These are phyloP conservation scores for Cettia cetti DNA, from an alignment of 2,113 vertebrate genomes.

Conservation along the genomic window DNA sequence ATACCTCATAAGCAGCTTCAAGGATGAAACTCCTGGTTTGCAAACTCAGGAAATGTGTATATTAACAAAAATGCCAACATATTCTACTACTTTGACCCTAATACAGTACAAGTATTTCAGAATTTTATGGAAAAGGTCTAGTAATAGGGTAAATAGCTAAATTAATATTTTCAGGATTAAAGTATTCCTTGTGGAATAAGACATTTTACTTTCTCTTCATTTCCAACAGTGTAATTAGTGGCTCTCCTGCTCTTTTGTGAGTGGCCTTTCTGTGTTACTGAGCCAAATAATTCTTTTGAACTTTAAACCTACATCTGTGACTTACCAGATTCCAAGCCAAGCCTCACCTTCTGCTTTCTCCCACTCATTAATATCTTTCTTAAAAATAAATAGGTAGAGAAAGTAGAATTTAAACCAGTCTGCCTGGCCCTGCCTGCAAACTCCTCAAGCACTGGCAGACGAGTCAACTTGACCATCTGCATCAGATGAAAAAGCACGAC, in stretches of 20 bases:
- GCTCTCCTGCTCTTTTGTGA: not conserved
- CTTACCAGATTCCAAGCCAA: not conserved
- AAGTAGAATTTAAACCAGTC: not conserved
- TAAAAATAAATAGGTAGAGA: not conserved
- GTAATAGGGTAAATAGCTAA: not conserved
- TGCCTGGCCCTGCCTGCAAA: not conserved
- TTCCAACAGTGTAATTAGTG: not conserved
- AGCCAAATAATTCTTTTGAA: not conserved
- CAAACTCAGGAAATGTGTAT: not conserved
- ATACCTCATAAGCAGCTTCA: not conserved
- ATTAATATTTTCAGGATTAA: not conserved
- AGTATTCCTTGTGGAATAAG: not conserved
- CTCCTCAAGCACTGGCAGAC: not conserved
- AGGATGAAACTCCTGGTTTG: not conserved
- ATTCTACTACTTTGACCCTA: not conserved
- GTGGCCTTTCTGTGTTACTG: not conserved
- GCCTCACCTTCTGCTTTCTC: not conserved
- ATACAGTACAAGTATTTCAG: not conserved
- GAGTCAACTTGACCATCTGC: not conserved
- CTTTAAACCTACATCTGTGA: not conserved
- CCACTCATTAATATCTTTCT: not conserved
- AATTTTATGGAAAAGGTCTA: not conserved
- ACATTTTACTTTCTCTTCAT: not conserved
- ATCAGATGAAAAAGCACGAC: not conserved
- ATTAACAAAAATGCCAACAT: not conserved